Evolutionary conservation across 2,888 invertebrate genomes (phyloP).

Genomic region (Nemapogon koenigi): DNA sequence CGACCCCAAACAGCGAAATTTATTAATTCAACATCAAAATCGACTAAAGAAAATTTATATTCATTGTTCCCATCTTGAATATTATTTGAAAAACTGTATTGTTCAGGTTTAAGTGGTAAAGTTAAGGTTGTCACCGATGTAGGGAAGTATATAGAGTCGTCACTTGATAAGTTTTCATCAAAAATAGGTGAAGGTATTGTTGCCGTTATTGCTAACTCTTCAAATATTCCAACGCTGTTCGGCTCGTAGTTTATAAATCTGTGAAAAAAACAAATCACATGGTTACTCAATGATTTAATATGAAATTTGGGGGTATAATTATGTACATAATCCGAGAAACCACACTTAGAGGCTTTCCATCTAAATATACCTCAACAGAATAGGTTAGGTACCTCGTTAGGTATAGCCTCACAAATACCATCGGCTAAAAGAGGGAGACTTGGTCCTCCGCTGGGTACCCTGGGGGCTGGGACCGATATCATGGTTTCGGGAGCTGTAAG

Average conservation of each 20-base stretch:
- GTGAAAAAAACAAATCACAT: slow-evolving; percentile 17
- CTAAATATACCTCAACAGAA: too few relatives aligned
- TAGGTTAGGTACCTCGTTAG: not conserved
- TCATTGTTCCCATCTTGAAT: slow-evolving; percentile 18
- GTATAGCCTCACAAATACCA: not conserved
- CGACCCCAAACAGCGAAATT: slow-evolving; percentile 62
- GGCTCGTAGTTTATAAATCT: slow-evolving; percentile 47
- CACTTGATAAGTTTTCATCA: slow-evolving; percentile 24
- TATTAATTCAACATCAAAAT: slow-evolving; percentile 35
- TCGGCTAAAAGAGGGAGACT: not conserved
- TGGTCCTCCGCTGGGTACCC: too few relatives aligned
- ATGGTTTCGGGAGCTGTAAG: too few relatives aligned
- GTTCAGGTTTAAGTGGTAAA: slow-evolving; percentile 44
- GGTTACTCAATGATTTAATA: not conserved
- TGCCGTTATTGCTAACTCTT: slow-evolving; percentile 45
- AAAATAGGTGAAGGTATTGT: slow-evolving; percentile 35
- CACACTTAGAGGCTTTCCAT: too few relatives aligned
- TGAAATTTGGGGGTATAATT: too few relatives aligned
- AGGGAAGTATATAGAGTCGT: slow-evolving; percentile 48
- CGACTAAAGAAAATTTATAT: slow-evolving; percentile 25
- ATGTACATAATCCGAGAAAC: too few relatives aligned
- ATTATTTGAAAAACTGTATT: slow-evolving; percentile 27
- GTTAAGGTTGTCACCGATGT: slow-evolving; percentile 52
- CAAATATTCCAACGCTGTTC: slow-evolving; percentile 45
- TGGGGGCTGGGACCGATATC: too few relatives aligned